Evolutionary conservation across 1,140 invertebrate species (phyloP), one percentile per base, ranked within the genome.

Genomic region (Eurosta solidaginis): DNA sequence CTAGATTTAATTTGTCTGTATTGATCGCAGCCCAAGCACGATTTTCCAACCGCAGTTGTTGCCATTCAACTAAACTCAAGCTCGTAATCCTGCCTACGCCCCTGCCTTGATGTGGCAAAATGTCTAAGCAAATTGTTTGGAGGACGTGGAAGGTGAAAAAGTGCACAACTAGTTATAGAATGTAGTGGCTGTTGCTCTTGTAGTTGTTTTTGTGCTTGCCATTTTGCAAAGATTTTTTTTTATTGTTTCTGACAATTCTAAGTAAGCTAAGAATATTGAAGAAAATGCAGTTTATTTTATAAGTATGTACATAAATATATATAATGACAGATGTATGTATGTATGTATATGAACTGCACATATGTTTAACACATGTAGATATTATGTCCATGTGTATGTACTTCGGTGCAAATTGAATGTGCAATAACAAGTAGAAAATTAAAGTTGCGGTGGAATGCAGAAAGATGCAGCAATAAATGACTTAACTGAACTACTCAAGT

Each of bases 71-170:
- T n/a, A n/a, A n/a, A n/a, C n/a, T n/a, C n/a, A n/a, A n/a, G n/a
- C n/a, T n/a, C n/a, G n/a, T n/a, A n/a, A n/a, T n/a, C n/a, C n/a
- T n/a, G n/a, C n/a, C n/a, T n/a, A n/a, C n/a, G n/a, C n/a, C n/a
- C n/a, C n/a, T n/a, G n/a, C n/a, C n/a, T n/a, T n/a, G 59, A 2
- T 40, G 59, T 42, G 59, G 59, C n/a, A 68, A 63, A 68, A 40
- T 68, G 40, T 68, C 45, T 50, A 50, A 22, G 44, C 74, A 33
- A 47, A 76, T 76, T 49, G 74, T 76, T 49, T 36, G 44, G 47
- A 76, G 74, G 74, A 76, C 74, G 74, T 50, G 49, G 74, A 76
- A 76, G 74, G 74, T 76, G 74, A 76, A 76, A 20, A 76, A 76
- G 44, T 76, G 44, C 59, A 20, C 59, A 76, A 76, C 74, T 76